Conservation (phyloP, 2,797 vertebrate species). For the Pyrocephalus nanus region DNA sequence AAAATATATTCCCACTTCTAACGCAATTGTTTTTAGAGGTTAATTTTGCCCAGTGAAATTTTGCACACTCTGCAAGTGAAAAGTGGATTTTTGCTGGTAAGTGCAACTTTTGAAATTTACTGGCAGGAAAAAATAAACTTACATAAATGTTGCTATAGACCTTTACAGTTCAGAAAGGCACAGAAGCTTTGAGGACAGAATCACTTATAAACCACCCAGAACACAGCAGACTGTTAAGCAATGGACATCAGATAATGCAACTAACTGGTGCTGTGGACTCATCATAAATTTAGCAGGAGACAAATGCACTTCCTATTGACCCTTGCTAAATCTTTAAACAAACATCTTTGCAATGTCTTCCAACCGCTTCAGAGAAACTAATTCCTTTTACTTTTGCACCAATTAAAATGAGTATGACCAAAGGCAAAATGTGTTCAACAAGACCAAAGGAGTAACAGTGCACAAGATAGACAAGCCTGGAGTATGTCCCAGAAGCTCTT, state of each 20-base stretch:
- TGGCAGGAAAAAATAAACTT: neutral
- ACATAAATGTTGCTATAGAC: neutral
- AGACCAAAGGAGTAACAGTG: neutral
- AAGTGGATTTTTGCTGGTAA: neutral
- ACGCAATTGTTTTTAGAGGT: neutral
- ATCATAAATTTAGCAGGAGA: constrained; percentile 5
- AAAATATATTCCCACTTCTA: neutral
- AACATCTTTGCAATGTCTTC: neutral
- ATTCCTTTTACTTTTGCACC: neutral
- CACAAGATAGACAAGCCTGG: neutral
- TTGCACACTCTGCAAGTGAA: neutral
- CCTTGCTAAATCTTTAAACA: constrained; percentile 32
- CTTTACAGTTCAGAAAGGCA: neutral
- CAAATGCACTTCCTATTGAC: neutral
- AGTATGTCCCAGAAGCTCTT: neutral
- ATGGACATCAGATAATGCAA: neutral
- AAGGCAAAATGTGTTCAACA: constrained; percentile 33
- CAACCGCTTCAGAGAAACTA: neutral
- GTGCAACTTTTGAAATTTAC: neutral
- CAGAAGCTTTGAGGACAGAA: neutral
- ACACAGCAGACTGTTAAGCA: neutral
- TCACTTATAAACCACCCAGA: neutral
- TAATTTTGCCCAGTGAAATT: neutral
- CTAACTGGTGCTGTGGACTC: neutral
- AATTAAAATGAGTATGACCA: neutral